Evolutionary conservation across 1,140 invertebrate species (phyloP).

Genomic region (Vanessa tameamea): DNA sequence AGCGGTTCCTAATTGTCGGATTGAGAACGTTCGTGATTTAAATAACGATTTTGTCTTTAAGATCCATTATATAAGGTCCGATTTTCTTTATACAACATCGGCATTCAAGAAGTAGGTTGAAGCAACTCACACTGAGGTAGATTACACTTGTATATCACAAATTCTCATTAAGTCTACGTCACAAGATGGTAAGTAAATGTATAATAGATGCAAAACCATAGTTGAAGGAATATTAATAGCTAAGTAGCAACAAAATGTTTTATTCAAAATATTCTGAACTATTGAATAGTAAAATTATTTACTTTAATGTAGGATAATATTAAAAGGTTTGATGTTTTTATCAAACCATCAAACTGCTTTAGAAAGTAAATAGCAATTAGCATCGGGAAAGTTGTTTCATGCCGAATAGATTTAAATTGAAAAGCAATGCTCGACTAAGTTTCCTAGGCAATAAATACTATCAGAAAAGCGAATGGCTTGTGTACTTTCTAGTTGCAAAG

Average conservation of each 20-base stretch:
- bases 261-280: constrained; percentile 1
- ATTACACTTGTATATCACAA: constrained; percentile 71
- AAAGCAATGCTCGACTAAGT: constrained; percentile 50
- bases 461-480: constrained; percentile 68
- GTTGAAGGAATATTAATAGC: constrained; percentile 1
- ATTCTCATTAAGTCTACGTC: constrained; percentile 69
- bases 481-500: constrained; percentile 72
- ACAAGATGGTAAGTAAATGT: constrained; percentile 48
- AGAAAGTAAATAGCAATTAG: constrained; percentile 45
- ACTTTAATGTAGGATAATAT: constrained; percentile 16
- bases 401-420: constrained; percentile 50
- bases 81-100: constrained; percentile 53
- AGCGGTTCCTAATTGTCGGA: constrained; percentile 73
- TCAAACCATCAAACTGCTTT: constrained; percentile 39
- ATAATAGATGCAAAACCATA: constrained; percentile 40
- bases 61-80: constrained; percentile 54
- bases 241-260: not conserved
- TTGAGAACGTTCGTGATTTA: constrained; percentile 60
- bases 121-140: constrained; percentile 70
- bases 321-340: constrained; percentile 22
- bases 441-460: constrained; percentile 67
- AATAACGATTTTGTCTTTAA: constrained; percentile 66
- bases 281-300: not conserved
- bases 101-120: constrained; percentile 77
- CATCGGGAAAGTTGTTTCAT: constrained; percentile 49